phyloP scores from a whole-genome alignment of 2,888 invertebrate genomes.

The Panzeria rudis region DNA sequence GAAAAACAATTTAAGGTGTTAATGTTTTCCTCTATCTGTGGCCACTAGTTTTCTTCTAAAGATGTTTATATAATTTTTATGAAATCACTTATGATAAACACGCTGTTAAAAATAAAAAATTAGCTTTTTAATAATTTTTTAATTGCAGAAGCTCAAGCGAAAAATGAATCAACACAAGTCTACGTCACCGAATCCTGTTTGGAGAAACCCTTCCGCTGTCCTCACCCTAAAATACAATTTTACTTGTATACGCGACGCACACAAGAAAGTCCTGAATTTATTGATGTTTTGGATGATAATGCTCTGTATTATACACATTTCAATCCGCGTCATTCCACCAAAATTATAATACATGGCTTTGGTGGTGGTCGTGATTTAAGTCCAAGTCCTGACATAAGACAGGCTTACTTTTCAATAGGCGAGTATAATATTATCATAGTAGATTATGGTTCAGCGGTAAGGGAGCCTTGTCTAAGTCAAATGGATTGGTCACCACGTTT shows the following conservation, averaged over 20 bases:
- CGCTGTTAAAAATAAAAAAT: conserved; percentile 6
- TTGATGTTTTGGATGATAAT: conserved; percentile 88
- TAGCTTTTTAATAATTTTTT: not conserved
- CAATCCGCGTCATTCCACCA: conserved; percentile 91
- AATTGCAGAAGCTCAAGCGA: conserved; percentile 76
- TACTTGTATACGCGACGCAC: conserved; percentile 92
- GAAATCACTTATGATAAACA: not conserved
- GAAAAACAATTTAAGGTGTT: conserved; percentile 51
- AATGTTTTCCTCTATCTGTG: not conserved
- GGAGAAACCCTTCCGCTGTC: conserved; percentile 91
- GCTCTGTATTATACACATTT: conserved; percentile 90
- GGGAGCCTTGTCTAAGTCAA: conserved; percentile 93
- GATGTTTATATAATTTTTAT: conserved; percentile 27
- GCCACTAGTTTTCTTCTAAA: conserved; percentile 5
- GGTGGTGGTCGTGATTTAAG: conserved; percentile 92
- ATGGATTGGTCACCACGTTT: conserved; percentile 88
- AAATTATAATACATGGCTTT: conserved; percentile 96
- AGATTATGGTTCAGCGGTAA: conserved; percentile 91
- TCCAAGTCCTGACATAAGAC: conserved; percentile 93
- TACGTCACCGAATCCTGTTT: conserved; percentile 93
- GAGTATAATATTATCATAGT: conserved; percentile 94
- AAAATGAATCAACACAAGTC: conserved; percentile 84
- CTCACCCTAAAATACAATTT: conserved; percentile 92
- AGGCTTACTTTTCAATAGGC: conserved; percentile 91
- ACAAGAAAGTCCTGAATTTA: conserved; percentile 88